These are phyloP conservation scores for Stigmatopora nigra DNA, from an alignment of 2,113 vertebrate species.

Conservation along the genomic window DNA sequence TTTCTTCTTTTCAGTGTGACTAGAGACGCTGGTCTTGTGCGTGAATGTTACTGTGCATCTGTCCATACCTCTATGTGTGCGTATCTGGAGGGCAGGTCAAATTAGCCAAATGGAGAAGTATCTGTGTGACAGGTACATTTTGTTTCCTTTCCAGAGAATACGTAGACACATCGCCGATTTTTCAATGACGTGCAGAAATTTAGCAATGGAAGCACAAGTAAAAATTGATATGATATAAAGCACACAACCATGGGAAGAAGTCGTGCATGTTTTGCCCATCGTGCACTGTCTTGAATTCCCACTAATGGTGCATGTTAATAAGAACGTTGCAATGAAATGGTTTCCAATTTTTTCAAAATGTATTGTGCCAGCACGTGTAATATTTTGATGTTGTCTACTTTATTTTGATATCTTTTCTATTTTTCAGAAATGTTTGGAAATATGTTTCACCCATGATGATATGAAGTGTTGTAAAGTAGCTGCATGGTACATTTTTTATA, in stretches of 20 bases:
- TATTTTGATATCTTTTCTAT: conserved; percentile 72
- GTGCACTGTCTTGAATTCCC: conserved; percentile 55
- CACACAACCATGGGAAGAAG: conserved; percentile 47
- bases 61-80: too few relatives aligned
- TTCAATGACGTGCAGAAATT: conserved; percentile 8
- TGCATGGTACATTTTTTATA: conserved; percentile 76
- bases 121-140: conserved; percentile 23
- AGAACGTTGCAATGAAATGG: conserved; percentile 54
- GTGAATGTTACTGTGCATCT: background rate
- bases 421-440: conserved; percentile 73
- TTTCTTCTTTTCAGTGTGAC: background rate
- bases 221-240: conserved; percentile 38
- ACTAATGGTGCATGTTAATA: conserved; percentile 71
- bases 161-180: conserved; percentile 52
- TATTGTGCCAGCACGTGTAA: conserved; percentile 72
- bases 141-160: conserved; percentile 19
- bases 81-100: background rate
- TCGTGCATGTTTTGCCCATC: conserved; percentile 38
- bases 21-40: background rate
- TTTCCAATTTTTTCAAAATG: conserved; percentile 20
- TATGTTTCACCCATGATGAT: conserved; percentile 69
- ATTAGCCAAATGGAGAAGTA: background rate
- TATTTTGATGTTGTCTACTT: conserved; percentile 69
- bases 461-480: conserved; percentile 76
- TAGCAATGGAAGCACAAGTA: conserved; percentile 49